phyloP scores from a whole-genome alignment of 2,888 invertebrate species.

The Melikaiella ostensackeni region DNA sequence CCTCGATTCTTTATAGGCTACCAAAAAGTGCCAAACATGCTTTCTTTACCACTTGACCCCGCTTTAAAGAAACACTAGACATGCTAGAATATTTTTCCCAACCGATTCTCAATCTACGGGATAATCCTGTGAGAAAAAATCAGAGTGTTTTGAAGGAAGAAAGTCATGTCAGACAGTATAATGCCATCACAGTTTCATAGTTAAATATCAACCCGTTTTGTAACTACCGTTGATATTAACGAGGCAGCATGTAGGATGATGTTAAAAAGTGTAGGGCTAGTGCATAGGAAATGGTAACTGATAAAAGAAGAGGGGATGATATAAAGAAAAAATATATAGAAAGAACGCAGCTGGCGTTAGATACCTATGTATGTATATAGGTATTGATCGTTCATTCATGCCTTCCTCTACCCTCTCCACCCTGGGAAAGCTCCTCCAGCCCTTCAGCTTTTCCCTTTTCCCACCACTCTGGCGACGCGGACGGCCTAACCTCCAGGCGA shows the following conservation, averaged over 20 bases:
- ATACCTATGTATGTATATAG: slow-evolving; percentile 70
- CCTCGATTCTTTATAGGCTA: too few relatives aligned
- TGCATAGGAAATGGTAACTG: neutral
- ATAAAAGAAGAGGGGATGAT: slow-evolving; percentile 30
- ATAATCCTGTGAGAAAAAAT: too few relatives aligned
- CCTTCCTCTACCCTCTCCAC: slow-evolving; percentile 65
- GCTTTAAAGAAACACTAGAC: too few relatives aligned
- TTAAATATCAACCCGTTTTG: neutral
- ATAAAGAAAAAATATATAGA: slow-evolving; percentile 33
- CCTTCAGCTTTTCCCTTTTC: slow-evolving; percentile 51
- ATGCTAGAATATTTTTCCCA: too few relatives aligned
- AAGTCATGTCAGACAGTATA: neutral
- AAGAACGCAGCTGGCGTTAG: slow-evolving; percentile 53
- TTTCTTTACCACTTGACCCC: too few relatives aligned
- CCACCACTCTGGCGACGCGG: slow-evolving; percentile 42
- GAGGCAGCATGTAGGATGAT: neutral
- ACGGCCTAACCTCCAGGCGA: slow-evolving; percentile 53
- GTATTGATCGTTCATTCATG: slow-evolving; percentile 76
- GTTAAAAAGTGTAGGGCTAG: neutral
- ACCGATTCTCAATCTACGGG: too few relatives aligned
- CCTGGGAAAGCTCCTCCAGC: slow-evolving; percentile 43
- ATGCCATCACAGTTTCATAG: neutral
- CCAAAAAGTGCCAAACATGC: too few relatives aligned
- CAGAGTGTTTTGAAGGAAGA: too few relatives aligned
- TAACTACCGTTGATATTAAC: neutral